Evolutionary conservation across 2,888 invertebrate genomes (phyloP).

Genomic region (Drepana falcataria): DNA sequence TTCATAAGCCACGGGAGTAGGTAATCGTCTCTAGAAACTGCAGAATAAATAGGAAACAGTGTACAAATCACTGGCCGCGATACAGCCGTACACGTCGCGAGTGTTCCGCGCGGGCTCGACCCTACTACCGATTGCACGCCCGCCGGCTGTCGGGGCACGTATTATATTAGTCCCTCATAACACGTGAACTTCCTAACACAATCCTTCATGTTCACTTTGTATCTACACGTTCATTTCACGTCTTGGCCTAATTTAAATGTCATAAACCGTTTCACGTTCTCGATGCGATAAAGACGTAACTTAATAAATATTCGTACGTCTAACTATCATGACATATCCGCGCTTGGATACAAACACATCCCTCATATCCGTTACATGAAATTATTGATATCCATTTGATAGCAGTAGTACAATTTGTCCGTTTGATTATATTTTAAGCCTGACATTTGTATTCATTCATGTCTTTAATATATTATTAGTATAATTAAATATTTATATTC

Average conservation of each 20-base stretch:
- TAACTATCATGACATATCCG: no score
- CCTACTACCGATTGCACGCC: constrained; percentile 17
- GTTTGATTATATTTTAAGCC: constrained; percentile 19
- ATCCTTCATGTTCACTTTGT: not conserved
- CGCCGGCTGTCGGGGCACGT: constrained; percentile 10
- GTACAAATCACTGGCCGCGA: constrained; percentile 58
- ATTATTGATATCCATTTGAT: constrained; percentile 36
- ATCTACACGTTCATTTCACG: not conserved
- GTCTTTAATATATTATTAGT: no score
- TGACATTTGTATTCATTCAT: no score
- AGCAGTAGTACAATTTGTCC: constrained; percentile 18
- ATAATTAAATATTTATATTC: no score
- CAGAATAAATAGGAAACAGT: constrained; percentile 70
- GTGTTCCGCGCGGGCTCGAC: constrained; percentile 23
- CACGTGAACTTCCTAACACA: not conserved
- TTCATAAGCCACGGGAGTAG: constrained; percentile 67
- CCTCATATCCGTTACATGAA: constrained; percentile 3
- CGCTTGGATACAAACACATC: not conserved
- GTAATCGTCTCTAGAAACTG: constrained; percentile 69
- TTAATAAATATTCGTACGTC: not conserved
- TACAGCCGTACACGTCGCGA: constrained; percentile 26
- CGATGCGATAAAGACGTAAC: not conserved
- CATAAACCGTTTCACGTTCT: not conserved
- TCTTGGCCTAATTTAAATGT: not conserved
- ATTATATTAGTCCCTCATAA: constrained; percentile 15